Evolutionary conservation across 2,888 invertebrate genomes (phyloP).

Genomic region (Aphidius colemani): DNA sequence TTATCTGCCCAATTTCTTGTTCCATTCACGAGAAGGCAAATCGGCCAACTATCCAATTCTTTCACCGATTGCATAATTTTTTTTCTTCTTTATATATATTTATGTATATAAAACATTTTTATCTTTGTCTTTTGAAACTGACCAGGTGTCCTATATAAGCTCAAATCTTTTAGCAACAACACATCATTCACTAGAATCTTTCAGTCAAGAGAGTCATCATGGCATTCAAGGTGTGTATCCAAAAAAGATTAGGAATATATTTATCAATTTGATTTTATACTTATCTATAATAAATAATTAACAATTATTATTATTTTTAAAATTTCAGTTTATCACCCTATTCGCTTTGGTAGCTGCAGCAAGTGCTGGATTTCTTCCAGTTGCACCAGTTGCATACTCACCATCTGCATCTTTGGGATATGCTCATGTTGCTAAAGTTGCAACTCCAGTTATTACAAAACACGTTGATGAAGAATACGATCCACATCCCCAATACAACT

Average conservation of each 20-base stretch:
- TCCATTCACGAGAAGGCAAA: no score
- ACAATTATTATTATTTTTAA: not conserved
- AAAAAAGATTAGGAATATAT: not conserved
- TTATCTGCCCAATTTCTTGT: no score
- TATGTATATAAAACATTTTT: no score
- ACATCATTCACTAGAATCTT: no score
- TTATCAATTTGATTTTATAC: not conserved
- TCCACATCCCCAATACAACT: slow-evolving; percentile 56
- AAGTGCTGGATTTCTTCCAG: slow-evolving; percentile 60
- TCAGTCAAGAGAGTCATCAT: slow-evolving; percentile 32
- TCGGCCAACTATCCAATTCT: no score
- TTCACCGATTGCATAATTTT: no score
- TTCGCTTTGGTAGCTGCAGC: slow-evolving; percentile 58
- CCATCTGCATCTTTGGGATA: slow-evolving; percentile 41
- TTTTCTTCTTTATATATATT: no score
- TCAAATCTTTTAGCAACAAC: no score
- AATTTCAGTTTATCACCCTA: slow-evolving; percentile 50
- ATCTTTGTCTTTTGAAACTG: no score
- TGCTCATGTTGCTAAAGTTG: slow-evolving; percentile 19
- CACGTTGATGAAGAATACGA: slow-evolving; percentile 49
- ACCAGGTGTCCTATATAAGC: no score
- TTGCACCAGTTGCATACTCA: slow-evolving; percentile 35
- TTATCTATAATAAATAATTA: not conserved
- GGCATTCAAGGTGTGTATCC: slow-evolving; percentile 56
- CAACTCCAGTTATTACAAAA: slow-evolving; percentile 29